Evolutionary conservation across 1,140 invertebrate species (phyloP).

Genomic region (Drosophila trapezifrons): DNA sequence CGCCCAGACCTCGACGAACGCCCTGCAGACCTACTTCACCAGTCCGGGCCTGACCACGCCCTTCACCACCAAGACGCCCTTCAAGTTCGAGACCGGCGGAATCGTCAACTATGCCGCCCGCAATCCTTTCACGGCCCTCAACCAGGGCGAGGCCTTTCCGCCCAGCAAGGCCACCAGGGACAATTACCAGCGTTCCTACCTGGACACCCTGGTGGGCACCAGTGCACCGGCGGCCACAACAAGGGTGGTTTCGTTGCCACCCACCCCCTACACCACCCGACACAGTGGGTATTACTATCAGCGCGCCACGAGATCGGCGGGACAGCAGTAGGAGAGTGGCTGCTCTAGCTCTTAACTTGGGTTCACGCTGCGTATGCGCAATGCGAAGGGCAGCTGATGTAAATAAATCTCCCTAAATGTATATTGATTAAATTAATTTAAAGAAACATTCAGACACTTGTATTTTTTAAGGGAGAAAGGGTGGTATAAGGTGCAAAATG

Average conservation of each 20-base stretch:
- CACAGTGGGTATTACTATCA: slow-evolving; percentile 68
- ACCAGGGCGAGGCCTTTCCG: slow-evolving; percentile 78
- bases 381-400: slow-evolving; percentile 35
- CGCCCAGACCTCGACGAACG: slow-evolving; percentile 45
- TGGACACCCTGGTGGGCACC: slow-evolving; percentile 64
- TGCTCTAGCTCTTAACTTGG: slow-evolving; percentile 2
- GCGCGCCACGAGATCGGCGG: slow-evolving; percentile 27
- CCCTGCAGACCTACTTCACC: slow-evolving; percentile 64
- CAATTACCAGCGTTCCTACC: slow-evolving; percentile 63
- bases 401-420: slow-evolving; percentile 45
- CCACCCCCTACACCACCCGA: slow-evolving; percentile 41
- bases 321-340: slow-evolving; percentile 7
- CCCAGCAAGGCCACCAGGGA: slow-evolving; percentile 70
- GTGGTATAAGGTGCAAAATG: too few relatives aligned
- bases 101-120: slow-evolving; percentile 59
- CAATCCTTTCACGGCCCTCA: slow-evolving; percentile 78
- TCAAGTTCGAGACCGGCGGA: slow-evolving; percentile 64
- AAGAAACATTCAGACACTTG: neutral
- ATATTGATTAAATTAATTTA: slow-evolving; percentile 57
- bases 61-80: slow-evolving; percentile 68
- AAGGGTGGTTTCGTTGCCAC: slow-evolving; percentile 17
- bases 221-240: slow-evolving; percentile 25
- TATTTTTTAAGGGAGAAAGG: neutral
- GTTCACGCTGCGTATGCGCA: slow-evolving; percentile 31
- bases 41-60: slow-evolving; percentile 59